A percentile compares a stretch with the other conserved stretches of the same genome.
These are phyloP conservation scores for Arenaria interpres DNA, from an alignment of 2,113 vertebrate genomes.

Conservation along the genomic window DNA sequence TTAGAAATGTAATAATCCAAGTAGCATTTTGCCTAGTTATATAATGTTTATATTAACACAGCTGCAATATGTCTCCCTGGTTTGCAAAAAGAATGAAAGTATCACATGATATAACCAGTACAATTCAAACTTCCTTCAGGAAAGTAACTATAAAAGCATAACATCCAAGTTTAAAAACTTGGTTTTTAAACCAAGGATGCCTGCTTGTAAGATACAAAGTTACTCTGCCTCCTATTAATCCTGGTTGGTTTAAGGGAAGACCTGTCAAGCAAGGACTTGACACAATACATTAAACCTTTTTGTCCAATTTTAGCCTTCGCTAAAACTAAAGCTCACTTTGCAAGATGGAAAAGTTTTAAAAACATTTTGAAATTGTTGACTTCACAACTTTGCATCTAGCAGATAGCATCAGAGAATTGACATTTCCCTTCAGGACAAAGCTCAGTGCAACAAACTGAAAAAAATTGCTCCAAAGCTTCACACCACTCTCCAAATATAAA, in stretches of 20 bases:
- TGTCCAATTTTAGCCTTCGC: not conserved
- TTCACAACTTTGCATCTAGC: not conserved
- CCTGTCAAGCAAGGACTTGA: not conserved
- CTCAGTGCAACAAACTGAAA: not conserved
- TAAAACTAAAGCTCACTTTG: not conserved
- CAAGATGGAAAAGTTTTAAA: not conserved
- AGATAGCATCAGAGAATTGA: not conserved
- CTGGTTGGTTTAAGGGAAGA: not conserved
- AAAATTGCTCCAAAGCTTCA: not conserved
- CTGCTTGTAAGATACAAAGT: not conserved
- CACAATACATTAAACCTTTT: not conserved
- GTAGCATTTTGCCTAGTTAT: conserved; percentile 4
- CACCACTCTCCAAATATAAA: not conserved
- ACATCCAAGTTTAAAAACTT: not conserved
- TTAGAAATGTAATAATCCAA: conserved; percentile 7
- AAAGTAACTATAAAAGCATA: not conserved
- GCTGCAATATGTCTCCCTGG: not conserved
- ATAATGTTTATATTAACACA: not conserved
- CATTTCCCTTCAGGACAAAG: not conserved
- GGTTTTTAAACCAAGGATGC: not conserved
- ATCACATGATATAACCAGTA: not conserved
- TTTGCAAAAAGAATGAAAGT: not conserved
- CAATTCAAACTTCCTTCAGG: not conserved
- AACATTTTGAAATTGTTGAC: not conserved
- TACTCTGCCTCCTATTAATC: not conserved